Percentiles rank a stretch among this genome's conserved stretches.
phyloP scores from a whole-genome alignment of 2,888 invertebrate species.

The Nectonema munidae region DNA sequence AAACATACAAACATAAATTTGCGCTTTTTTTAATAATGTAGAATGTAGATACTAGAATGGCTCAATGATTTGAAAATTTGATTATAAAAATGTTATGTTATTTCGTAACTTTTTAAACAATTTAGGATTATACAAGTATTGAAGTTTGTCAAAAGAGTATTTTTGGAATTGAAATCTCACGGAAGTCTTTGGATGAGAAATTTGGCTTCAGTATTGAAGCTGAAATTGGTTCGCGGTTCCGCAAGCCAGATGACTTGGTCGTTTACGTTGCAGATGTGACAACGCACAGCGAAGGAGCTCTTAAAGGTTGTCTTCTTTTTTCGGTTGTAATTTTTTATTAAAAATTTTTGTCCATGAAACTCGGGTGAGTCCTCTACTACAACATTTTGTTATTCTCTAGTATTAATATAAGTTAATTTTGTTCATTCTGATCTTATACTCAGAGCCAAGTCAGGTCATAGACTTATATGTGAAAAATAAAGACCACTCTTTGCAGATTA shows the following conservation, averaged over 20 bases:
- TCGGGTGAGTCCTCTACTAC: too few species aligned
- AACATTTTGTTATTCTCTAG: too few species aligned
- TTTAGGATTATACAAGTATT: conserved; percentile 35
- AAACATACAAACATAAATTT: too few species aligned
- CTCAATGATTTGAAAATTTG: not conserved
- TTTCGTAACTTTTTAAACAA: conserved; percentile 27
- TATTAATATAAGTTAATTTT: too few species aligned
- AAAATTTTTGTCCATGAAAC: too few species aligned
- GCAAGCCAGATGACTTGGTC: conserved; percentile 73
- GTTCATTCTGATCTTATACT: too few species aligned
- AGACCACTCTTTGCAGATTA: too few species aligned
- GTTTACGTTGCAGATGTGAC: conserved; percentile 83
- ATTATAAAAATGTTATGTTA: not conserved
- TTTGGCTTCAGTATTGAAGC: conserved; percentile 94
- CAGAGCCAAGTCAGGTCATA: too few species aligned
- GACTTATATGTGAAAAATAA: too few species aligned
- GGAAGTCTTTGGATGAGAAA: conserved; percentile 62
- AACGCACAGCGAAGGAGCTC: conserved; percentile 73
- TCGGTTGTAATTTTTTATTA: not conserved
- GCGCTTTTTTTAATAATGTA: too few species aligned
- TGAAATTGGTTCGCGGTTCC: conserved; percentile 71
- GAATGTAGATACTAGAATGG: too few species aligned
- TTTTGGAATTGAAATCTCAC: conserved; percentile 68
- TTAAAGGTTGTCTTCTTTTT: conserved; percentile 37
- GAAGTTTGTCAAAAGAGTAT: conserved; percentile 83